These are phyloP conservation scores for Catharus ustulatus DNA, from an alignment of 2,797 vertebrate species.

Conservation along the genomic window DNA sequence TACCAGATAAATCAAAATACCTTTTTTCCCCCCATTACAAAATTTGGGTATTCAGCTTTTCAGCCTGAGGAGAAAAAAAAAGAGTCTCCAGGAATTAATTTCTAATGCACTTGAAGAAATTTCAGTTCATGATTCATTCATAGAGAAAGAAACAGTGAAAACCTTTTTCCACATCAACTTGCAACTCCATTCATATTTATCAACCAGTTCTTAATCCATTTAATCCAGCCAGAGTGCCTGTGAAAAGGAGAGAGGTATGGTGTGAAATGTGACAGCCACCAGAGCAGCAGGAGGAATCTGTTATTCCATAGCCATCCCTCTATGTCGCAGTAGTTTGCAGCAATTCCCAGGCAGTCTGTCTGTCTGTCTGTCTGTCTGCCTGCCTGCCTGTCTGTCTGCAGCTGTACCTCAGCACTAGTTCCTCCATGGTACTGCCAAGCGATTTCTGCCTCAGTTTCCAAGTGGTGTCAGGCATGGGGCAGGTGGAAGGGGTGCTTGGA, in stretches of 20 bases:
- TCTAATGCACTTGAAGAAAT: slow-evolving; percentile 54
- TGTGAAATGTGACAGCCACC: slow-evolving; percentile 60
- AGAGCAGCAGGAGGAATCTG: slow-evolving; percentile 52
- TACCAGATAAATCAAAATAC: not conserved
- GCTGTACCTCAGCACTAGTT: not conserved
- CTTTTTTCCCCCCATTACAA: not conserved
- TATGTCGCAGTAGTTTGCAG: not conserved
- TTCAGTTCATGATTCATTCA: slow-evolving; percentile 55
- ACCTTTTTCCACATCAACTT: slow-evolving; percentile 49
- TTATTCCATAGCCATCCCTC: slow-evolving; percentile 22
- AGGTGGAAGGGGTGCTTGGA: not conserved
- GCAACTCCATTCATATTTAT: slow-evolving; percentile 52
- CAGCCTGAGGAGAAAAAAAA: not conserved
- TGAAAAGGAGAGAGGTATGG: slow-evolving; percentile 38
- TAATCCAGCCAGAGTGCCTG: slow-evolving; percentile 60
- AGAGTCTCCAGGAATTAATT: slow-evolving; percentile 49
- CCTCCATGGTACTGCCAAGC: accelerated
- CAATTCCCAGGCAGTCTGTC: not conserved
- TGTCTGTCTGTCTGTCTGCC: not conserved
- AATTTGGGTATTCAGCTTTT: not conserved
- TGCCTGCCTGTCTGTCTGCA: not conserved
- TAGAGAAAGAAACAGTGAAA: slow-evolving; percentile 57
- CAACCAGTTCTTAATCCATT: slow-evolving; percentile 52
- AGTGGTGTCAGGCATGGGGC: not conserved
- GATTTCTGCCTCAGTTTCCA: not conserved